A percentile compares a stretch with the other conserved stretches of the same genome.
These are phyloP conservation scores for Serinus canaria DNA, from an alignment of 2,113 vertebrate species.

Conservation along the genomic window DNA sequence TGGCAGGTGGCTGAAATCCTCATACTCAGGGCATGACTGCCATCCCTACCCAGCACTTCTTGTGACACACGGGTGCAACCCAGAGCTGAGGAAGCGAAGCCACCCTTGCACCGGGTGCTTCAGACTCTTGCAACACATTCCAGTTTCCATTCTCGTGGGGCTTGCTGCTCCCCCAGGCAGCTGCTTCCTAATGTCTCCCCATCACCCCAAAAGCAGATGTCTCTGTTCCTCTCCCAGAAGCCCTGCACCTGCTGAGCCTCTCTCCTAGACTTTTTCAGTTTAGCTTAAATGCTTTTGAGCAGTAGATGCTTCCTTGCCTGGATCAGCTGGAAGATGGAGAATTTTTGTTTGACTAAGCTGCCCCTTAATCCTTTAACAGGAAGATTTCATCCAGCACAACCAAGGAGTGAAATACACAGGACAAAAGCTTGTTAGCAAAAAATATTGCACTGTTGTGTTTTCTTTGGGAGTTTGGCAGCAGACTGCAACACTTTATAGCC, in stretches of 20 bases:
- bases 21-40: accelerated
- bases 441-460: not conserved
- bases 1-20: not conserved
- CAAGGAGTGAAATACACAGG: not conserved
- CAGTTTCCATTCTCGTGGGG: accelerated
- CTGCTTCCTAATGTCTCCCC: not conserved
- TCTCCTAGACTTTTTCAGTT: not conserved
- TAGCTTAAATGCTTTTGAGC: not conserved
- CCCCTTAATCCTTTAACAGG: not conserved
- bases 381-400: not conserved
- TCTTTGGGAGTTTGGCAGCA: not conserved
- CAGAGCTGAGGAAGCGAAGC: not conserved
- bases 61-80: accelerated
- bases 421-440: slow-evolving; percentile 23
- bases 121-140: not conserved
- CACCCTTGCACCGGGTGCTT: accelerated
- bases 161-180: not conserved
- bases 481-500: not conserved
- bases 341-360: not conserved
- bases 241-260: not conserved
- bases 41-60: not conserved
- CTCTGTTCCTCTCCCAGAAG: not conserved
- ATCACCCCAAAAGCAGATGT: not conserved
- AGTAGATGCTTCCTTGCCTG: not conserved
- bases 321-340: not conserved